Evolutionary conservation across 2,113 vertebrate genomes (phyloP), one percentile per base, ranked within the genome.

Genomic region (Varanus salvator): DNA sequence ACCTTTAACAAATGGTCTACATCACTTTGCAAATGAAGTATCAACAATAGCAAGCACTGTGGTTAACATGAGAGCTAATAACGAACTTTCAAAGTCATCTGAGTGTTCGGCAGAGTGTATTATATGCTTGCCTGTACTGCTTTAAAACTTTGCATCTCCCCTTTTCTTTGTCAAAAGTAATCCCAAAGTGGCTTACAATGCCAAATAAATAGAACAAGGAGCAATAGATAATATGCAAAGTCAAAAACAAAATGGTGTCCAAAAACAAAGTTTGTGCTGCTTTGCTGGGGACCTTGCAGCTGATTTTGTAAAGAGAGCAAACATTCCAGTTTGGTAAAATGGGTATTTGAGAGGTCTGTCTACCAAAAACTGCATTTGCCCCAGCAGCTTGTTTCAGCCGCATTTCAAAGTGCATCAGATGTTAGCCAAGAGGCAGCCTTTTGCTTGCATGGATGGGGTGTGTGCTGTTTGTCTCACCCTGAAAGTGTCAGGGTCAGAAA

Each of bases 21-120:
- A 76, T 75, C 77, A 64, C 31, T 66, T 21, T 87, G 74, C 72
- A 91, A 87, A 69, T 77, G 72, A 78, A 87, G 77, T 77, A 87
- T 87, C 71, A 60, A 68, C 31, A 68, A 75, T 27, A 48, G 72
- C 66, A 38, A 84, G 21, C 25, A 4, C 11, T 84, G 1, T 69
- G 64, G 19, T 31, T 69, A 48, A 57, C 75, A 69, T 69, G 31
- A 84, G 34, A 44, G 3, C 11, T n/a, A 21, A 68, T 19, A 44
- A 84, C 29, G 38, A 83, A 76, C 82, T 66, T 77, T 48, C 81
- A 89, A 68, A 88, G 34, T 8, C 60, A 82, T 44, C n/a, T 5
- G 44, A 85, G 69, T 69, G 52, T 78, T 89, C 64, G 52, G n/a
- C 23, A 17, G 71, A 25, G 44, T 52, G n/a, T 12, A 50, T 54